Evolutionary conservation across 2,888 invertebrate species (phyloP).

Genomic region (Limnephilus rhombicus): DNA sequence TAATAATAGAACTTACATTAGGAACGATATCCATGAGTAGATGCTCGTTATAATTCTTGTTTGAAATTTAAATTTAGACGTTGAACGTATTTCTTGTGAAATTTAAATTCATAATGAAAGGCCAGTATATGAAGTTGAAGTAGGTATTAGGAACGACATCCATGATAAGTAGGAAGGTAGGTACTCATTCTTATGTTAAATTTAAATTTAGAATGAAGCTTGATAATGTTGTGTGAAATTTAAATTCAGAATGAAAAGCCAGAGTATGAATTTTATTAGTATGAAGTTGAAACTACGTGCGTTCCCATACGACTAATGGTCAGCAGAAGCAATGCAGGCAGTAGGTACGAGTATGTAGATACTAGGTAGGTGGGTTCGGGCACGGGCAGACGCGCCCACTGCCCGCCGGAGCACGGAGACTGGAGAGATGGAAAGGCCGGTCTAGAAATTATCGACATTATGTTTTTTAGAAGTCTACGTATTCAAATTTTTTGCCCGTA

Average conservation of each 20-base stretch:
- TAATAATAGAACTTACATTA: too few species aligned
- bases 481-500: constrained; percentile 32
- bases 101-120: too few species aligned
- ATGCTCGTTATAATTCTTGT: too few species aligned
- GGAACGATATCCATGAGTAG: too few species aligned
- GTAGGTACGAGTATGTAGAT: not conserved
- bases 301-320: constrained; percentile 18
- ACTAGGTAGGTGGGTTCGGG: not conserved
- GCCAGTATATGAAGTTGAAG: too few species aligned
- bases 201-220: not conserved
- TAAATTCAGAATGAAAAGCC: not conserved
- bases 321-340: not conserved
- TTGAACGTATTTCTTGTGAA: not conserved
- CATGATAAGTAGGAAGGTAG: not conserved
- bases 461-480: constrained; percentile 32
- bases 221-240: not conserved
- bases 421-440: constrained; percentile 27
- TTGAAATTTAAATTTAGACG: too few species aligned
- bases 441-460: constrained; percentile 43
- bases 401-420: constrained; percentile 7
- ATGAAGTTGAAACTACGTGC: not conserved
- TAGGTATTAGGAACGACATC: too few species aligned
- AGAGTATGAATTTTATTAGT: too few species aligned
- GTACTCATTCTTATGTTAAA: not conserved
- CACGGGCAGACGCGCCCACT: not conserved